Evolutionary conservation across 2,797 vertebrate genomes (phyloP), one percentile per base, ranked within the genome.

Genomic region (Sebastes dallii): DNA sequence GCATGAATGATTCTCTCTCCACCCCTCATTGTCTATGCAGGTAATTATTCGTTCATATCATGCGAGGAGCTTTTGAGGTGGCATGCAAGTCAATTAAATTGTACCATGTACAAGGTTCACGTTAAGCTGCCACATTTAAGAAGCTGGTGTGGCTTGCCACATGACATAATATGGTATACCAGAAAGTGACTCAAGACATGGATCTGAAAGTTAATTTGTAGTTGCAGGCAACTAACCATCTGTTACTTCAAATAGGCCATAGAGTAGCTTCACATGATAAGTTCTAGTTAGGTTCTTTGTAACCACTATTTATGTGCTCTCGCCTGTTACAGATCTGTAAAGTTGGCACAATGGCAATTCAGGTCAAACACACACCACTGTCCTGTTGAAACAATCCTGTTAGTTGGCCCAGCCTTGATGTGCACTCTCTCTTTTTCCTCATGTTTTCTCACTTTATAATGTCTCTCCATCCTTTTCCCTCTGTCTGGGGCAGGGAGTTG

Each of bases 31-130:
- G 62, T 2, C 10, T 6, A 10, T 61, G 69, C 27, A 22, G 39
- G 34, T 54, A 39, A 10, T 74, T 71, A 10, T 74, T 66, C 62
- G 59, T 29, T 80, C 60, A 64, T n/a, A 69, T 81, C 56, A 76
- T 67, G 16, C 30, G 10, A 59, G 36, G 61, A 42, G 34, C 62
- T 69, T 67, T 67, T 2, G 58, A 30, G 24, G 14, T 52, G 24
- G 56, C n/a, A 18, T 55, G 58, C n/a, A 34, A 58, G 30, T 36
- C 16, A 20, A 10, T 71, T 64, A 22, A 20, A 27, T 65, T 10
- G 16, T 18, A 1, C 20, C 46, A n/a, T 25, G 27, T 13, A 11
- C 22, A 4, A 22, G 1, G 52, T 65, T 70, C 18, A 66, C 50
- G 18, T 24, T 62, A n/a, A 65, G 10, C 6, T 75, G 68, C 29